These are phyloP conservation scores for Nettapus auritus DNA, from an alignment of 2,113 vertebrate genomes.

Conservation along the genomic window DNA sequence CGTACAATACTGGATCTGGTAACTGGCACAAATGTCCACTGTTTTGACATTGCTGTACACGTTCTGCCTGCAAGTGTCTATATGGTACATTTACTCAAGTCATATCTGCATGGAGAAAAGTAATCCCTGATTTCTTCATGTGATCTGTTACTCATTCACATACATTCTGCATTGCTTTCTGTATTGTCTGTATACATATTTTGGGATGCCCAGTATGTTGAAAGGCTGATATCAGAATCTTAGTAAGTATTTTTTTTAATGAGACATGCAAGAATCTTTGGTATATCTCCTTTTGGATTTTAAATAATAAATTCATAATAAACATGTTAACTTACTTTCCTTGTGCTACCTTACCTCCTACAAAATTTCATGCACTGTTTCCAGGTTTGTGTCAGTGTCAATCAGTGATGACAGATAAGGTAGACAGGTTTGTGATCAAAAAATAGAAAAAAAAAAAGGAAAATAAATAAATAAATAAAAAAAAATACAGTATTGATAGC, in stretches of 20 bases:
- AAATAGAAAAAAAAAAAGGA: not conserved
- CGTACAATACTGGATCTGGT: not conserved
- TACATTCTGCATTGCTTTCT: not conserved
- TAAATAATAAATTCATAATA: not conserved
- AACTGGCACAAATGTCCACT: not conserved
- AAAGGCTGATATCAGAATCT: not conserved
- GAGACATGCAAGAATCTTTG: not conserved
- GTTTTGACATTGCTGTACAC: not conserved
- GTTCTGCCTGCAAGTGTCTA: not conserved
- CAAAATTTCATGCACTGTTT: not conserved
- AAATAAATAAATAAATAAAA: not conserved
- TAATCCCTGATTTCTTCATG: not conserved
- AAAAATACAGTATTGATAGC: not conserved
- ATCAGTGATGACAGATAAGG: not conserved
- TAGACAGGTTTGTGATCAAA: not conserved
- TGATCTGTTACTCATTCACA: not conserved
- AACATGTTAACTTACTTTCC: not conserved
- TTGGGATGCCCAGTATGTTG: not conserved
- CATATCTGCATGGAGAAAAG: not conserved
- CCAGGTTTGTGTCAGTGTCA: not conserved
- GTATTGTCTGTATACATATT: not conserved
- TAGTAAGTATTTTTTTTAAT: not conserved
- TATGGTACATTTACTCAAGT: not conserved
- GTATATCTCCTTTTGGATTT: not conserved
- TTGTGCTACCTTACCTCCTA: not conserved